Evolutionary conservation across 1,140 invertebrate species (phyloP), one percentile per base, ranked within the genome.

Genomic region (Trichogramma pretiosum): DNA sequence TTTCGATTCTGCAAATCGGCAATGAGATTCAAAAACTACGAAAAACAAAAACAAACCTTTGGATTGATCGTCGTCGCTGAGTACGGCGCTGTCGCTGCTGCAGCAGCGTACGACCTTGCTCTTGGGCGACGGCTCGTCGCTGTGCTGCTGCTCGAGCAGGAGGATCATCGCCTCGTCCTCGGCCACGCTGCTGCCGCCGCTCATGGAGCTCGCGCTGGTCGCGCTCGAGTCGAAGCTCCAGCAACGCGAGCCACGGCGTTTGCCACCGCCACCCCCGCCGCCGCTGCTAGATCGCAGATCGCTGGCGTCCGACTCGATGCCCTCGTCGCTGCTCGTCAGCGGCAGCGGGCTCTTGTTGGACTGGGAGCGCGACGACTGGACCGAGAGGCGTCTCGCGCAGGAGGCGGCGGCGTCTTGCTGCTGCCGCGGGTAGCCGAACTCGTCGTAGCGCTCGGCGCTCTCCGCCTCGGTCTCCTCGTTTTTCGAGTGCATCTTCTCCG

Each of bases 71-170:
- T 77, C 75, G 42, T 77, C 75, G 50, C 73, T 75, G 8, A 73
- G 64, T 7, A 70, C 70, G 2, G 75, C 76, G 13, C 74, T 77
- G 56, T 78, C 76, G 0, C 72, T 73, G 53, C 75, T 77, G 35
- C 63, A 70, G 53, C 73, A 74, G 48, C 76, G 64, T 7, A 63
- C 64, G 19, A 70, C 64, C 30, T 53, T 58, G 17, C 58, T 45
- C 44, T 67, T 68, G n/a, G n/a, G n/a, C n/a, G n/a, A n/a, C n/a
- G n/a, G n/a, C n/a, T n/a, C n/a, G n/a, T n/a, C n/a, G n/a, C n/a
- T n/a, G n/a, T n/a, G n/a, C 21, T 59, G 57, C 18, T 52, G 53
- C 46, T 23, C 61, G 36, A 40, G 38, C 39, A 3, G 55, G 17
- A 17, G 37, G 36, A 32, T 13, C 24, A 18, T 47, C 39, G 51